Evolutionary conservation across 2,888 invertebrate species (phyloP), one percentile per base, ranked within the genome.

Genomic region (Leptinotarsa haldemani): DNA sequence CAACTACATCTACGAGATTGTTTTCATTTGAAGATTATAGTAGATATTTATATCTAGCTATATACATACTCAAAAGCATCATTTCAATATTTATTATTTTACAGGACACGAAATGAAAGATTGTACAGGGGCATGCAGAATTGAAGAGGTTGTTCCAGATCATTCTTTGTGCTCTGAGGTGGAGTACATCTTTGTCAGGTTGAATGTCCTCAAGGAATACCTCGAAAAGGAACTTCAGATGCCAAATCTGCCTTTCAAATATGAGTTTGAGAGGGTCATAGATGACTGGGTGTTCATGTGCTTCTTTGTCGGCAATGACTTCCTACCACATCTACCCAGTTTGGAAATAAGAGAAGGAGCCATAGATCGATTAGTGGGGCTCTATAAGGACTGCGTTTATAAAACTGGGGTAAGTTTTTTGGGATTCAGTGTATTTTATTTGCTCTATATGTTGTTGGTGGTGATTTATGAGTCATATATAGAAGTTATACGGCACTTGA

Each of bases 241-340:
- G 97, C 94, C 94, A 0, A 95, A 95, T 87, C 90, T 99, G 53
- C 97, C 98, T 4, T 99, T 99, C 87, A 89, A 91, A 67, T 99
- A 97, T 87, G 96, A 97, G 85, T 96, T 99, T 86, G 99, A 99
- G 83, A 89, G 99, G 71, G 97, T 94, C 0, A 87, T 99, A 18
- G 99, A 99, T 85, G 99, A 99, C 88, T 99, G 99, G 99, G 99
- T 94, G 5, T 93, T 93, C 84, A 98, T 99, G 97, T 99, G 99
- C 86, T 99, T 99, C 89, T 99, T 99, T 88, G 98, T 99, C 69
- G 99, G 99, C 65, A 99, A 99, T 85, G 99, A 99, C 88, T 99
- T 99, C 86, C 88, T 99, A 82, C 99, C 99, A 0, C 99, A 99
- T 90, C 90, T 99, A 79, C 99, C 99, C 4, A 98, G 98, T 68